Evolutionary conservation across 2,888 invertebrate genomes (phyloP), one percentile per base, ranked within the genome.

Genomic region (Chrysolina haemoptera): DNA sequence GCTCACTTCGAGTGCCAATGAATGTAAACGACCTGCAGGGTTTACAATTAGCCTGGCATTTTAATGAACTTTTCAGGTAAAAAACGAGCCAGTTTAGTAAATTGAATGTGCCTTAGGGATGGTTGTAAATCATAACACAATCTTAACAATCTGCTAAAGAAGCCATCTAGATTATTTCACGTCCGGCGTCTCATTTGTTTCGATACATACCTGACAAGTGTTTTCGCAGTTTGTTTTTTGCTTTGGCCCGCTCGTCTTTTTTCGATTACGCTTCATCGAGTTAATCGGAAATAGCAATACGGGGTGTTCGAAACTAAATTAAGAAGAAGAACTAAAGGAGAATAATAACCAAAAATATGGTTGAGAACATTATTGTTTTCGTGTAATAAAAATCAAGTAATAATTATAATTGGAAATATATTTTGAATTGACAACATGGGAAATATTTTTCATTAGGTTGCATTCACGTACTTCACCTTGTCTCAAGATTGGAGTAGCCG

Each of bases 41-140:
- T 79, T 80, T 81, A 80, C 82, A 82, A 83, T 82, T 82, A 82
- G 81, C 77, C 78, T 77, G 82, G 82, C 79, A 83, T 83, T 80
- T 83, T 82, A 83, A 83, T 82, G 82, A 81, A 82, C 76, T 78
- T 81, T 80, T 76, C 83, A 82, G 81, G 81, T 82, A 83, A 82
- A 81, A 82, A 81, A 81, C 79, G 76, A 81, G 78, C 80, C 79
- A 80, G 80, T 81, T 82, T 81, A 76, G 81, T 82, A 83, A 79
- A 83, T 83, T 83, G 82, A 83, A 80, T 83, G 79, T 64, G 82
- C 83, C 82, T 73, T 72, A 65, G 82, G 83, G 76, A 63, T 63
- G 70, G 74, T 76, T 77, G 78, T 83, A 83, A 83, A 83, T 83
- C 83, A 83, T 82, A 80, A 78, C 80, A 82, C 80, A 81, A 80